Conservation (phyloP, 2,888 invertebrate genomes). For the Scaptomyza caliginosa region DNA sequence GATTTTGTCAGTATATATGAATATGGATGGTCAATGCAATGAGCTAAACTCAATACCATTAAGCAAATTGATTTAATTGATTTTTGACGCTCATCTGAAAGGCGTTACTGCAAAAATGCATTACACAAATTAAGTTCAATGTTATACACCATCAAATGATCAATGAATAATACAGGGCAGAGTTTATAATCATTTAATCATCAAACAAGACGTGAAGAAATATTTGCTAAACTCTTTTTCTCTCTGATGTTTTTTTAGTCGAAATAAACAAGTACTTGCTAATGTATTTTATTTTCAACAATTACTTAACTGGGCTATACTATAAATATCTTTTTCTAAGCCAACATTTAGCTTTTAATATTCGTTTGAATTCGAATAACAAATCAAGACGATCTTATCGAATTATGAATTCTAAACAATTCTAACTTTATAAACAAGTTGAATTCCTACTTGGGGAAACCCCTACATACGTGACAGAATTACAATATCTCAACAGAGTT, state of each 20-base stretch:
- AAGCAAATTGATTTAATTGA: slow-evolving; percentile 68
- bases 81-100: slow-evolving; percentile 29
- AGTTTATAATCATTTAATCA: background rate
- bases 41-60: slow-evolving; percentile 44
- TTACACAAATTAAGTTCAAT: slow-evolving; percentile 63
- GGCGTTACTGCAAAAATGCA: slow-evolving; percentile 49
- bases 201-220: background rate
- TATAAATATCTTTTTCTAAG: no score
- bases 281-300: background rate
- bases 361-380: no score
- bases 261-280: slow-evolving; percentile 2
- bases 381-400: no score
- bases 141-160: slow-evolving; percentile 16
- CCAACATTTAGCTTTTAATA: no score
- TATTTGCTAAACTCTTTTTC: background rate
- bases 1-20: slow-evolving; percentile 8
- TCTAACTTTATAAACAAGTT: no score
- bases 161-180: slow-evolving; percentile 18
- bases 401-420: no score
- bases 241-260: background rate
- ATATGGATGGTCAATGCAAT: background rate
- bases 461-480: background rate
- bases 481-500: background rate
- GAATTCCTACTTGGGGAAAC: no score
- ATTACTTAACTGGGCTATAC: background rate